phyloP scores from a whole-genome alignment of 2,888 invertebrate species.

The Ornithoptera priamus region DNA sequence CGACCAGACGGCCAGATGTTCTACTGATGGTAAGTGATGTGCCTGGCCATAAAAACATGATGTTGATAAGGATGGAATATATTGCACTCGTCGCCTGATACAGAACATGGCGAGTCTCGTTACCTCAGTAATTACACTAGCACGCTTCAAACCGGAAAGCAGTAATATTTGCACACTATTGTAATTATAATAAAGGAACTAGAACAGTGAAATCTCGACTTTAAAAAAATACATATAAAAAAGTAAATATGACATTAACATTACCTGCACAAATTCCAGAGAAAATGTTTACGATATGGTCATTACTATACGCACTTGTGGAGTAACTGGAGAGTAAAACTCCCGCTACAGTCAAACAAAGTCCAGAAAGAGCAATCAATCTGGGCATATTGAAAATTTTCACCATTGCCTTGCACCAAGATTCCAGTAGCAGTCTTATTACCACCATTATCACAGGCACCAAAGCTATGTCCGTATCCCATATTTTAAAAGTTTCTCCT shows the following conservation, averaged over 20 bases:
- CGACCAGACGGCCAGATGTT: too few relatives aligned
- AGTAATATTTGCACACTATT: too few relatives aligned
- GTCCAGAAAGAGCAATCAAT: slow-evolving; percentile 78
- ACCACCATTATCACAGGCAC: slow-evolving; percentile 82
- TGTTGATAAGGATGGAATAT: too few relatives aligned
- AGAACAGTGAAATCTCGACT: too few relatives aligned
- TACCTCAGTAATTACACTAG: too few relatives aligned
- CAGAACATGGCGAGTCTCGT: too few relatives aligned
- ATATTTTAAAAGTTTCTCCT: slow-evolving; percentile 65
- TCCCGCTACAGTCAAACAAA: slow-evolving; percentile 80
- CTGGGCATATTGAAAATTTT: slow-evolving; percentile 80
- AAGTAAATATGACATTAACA: slow-evolving; percentile 28
- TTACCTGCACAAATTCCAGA: slow-evolving; percentile 77
- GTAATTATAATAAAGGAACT: too few relatives aligned
- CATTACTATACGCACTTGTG: slow-evolving; percentile 66
- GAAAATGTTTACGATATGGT: slow-evolving; percentile 72
- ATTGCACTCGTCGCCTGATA: too few relatives aligned
- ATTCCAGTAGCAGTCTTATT: slow-evolving; percentile 80
- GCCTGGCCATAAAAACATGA: too few relatives aligned
- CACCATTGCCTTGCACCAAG: slow-evolving; percentile 80
- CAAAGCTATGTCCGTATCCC: slow-evolving; percentile 80
- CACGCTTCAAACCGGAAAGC: too few relatives aligned
- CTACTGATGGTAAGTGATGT: too few relatives aligned
- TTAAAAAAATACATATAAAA: too few relatives aligned
- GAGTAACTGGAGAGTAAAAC: slow-evolving; percentile 75